phyloP scores from a whole-genome alignment of 2,113 vertebrate species.

The Neoarius graeffei region DNA sequence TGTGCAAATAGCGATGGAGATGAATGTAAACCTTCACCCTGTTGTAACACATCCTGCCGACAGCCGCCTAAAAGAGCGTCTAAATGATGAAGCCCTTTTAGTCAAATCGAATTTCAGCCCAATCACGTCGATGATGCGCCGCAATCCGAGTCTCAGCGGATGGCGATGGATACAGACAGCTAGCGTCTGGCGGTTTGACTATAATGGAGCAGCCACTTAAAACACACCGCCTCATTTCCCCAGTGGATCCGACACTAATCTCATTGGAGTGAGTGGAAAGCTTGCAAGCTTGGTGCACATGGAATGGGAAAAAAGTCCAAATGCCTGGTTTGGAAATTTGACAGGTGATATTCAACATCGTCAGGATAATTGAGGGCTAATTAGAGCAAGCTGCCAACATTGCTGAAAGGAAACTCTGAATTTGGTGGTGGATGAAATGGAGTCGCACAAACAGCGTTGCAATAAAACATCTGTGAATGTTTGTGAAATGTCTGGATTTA shows the following conservation, averaged over 20 bases:
- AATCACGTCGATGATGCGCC: conserved; percentile 47
- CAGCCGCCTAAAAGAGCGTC: conserved; percentile 44
- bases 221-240: conserved; percentile 51
- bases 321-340: not conserved
- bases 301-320: conserved; percentile 6
- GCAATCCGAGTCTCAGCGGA: conserved; percentile 46
- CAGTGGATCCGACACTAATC: conserved; percentile 45
- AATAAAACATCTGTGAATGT: not conserved
- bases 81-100: conserved; percentile 56
- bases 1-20: conserved; percentile 49
- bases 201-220: conserved; percentile 55
- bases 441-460: not conserved
- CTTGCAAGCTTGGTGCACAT: conserved; percentile 22
- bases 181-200: conserved; percentile 34
- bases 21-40: conserved; percentile 43
- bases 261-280: conserved; percentile 39
- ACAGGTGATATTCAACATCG: conserved; percentile 6
- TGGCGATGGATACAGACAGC: conserved; percentile 42
- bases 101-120: conserved; percentile 58
- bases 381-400: not conserved
- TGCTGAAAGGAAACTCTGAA: not conserved
- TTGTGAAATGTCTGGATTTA: not conserved
- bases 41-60: conserved; percentile 44
- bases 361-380: not conserved
- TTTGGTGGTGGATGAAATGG: not conserved